A percentile compares a stretch with the other conserved stretches of the same genome.
These are phyloP conservation scores for Amazona vittata DNA, from an alignment of 2,113 vertebrate species.

Conservation along the genomic window DNA sequence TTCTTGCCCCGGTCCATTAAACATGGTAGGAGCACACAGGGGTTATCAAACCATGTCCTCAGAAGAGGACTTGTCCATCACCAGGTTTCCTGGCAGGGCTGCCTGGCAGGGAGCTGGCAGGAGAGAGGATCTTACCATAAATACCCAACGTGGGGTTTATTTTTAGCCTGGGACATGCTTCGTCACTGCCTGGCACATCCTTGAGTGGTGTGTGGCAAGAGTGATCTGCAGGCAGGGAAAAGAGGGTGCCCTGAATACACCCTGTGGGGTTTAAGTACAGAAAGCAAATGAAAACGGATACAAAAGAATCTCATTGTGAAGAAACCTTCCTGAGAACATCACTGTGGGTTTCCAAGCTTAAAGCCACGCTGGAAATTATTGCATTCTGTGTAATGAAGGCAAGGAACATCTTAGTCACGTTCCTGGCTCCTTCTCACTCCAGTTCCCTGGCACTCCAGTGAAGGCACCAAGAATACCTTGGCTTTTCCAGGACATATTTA, in stretches of 20 bases:
- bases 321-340: not conserved
- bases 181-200: constrained; percentile 52
- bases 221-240: not conserved
- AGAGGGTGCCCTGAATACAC: not conserved
- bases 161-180: constrained; percentile 67
- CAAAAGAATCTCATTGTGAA: not conserved
- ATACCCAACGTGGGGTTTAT: constrained; percentile 42
- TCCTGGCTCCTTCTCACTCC: not conserved
- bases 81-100: not conserved
- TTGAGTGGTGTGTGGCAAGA: constrained; percentile 54
- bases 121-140: constrained; percentile 5
- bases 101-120: not conserved
- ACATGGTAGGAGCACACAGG: not conserved
- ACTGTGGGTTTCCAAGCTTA: not conserved
- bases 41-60: not conserved
- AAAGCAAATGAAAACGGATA: not conserved
- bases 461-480: not conserved
- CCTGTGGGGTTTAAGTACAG: not conserved
- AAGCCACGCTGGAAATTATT: not conserved
- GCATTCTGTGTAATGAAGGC: rapidly evolving
- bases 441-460: not conserved
- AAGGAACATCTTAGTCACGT: rapidly evolving
- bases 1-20: not conserved
- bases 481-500: not conserved
- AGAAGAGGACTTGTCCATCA: rapidly evolving